phyloP scores from a whole-genome alignment of 2,888 invertebrate genomes.

The Yponomeuta sedellus region DNA sequence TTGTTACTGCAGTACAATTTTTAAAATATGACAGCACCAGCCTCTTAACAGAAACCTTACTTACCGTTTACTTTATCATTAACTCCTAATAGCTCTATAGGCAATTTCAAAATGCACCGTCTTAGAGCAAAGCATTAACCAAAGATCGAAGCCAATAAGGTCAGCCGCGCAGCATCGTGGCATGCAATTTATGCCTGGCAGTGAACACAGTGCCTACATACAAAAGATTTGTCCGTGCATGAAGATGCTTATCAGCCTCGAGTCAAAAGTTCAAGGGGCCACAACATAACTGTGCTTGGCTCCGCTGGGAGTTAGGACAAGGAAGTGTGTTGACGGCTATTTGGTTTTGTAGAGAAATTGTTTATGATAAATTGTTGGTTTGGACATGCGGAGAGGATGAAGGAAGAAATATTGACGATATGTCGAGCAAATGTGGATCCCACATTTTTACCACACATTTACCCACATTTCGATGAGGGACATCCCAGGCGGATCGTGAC shows the following conservation, averaged over 20 bases:
- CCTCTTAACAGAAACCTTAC: too few species aligned
- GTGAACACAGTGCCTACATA: not conserved
- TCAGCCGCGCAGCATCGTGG: not conserved
- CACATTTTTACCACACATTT: too few species aligned
- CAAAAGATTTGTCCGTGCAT: slow-evolving; percentile 18
- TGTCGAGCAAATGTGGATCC: too few species aligned
- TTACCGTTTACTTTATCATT: too few species aligned
- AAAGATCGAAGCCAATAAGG: not conserved
- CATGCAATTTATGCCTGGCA: not conserved
- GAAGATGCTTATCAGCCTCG: slow-evolving; percentile 19
- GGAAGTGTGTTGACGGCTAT: not conserved
- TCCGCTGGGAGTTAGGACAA: not conserved
- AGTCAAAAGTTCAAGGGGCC: slow-evolving; percentile 24
- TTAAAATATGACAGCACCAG: too few species aligned
- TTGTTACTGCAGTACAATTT: too few species aligned
- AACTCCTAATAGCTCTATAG: not conserved
- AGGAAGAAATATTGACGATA: too few species aligned
- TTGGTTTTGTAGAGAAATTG: not conserved
- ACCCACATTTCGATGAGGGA: too few species aligned
- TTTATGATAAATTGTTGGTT: too few species aligned
- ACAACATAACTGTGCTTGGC: not conserved
- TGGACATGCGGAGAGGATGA: too few species aligned
- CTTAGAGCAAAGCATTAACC: not conserved
- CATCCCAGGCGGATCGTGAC: too few species aligned
- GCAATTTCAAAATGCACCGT: slow-evolving; percentile 6